These are phyloP conservation scores for Aricia agestis DNA, from an alignment of 1,140 invertebrate species.

Conservation along the genomic window DNA sequence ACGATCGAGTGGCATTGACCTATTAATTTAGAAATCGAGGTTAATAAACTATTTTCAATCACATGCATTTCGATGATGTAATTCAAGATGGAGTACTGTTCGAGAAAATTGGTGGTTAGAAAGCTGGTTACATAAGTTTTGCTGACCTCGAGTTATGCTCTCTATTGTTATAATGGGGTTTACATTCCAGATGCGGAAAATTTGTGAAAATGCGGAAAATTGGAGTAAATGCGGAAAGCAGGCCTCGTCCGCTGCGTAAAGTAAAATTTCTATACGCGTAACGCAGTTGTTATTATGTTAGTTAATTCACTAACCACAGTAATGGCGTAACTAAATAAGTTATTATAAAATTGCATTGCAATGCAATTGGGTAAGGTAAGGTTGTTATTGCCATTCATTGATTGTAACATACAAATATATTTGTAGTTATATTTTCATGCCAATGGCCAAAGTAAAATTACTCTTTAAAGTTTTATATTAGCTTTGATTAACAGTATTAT, in stretches of 20 bases:
- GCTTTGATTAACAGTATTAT: too few species aligned
- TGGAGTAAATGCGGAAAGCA: neutral
- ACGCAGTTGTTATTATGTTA: too few species aligned
- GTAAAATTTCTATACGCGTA: neutral
- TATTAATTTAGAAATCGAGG: neutral
- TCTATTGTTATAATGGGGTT: constrained; percentile 19
- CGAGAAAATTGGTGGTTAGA: constrained; percentile 34
- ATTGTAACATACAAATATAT: too few species aligned
- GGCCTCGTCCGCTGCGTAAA: neutral
- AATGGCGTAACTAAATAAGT: too few species aligned
- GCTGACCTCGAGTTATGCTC: constrained; percentile 24
- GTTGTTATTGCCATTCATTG: too few species aligned
- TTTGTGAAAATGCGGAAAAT: neutral
- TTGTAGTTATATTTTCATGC: too few species aligned
- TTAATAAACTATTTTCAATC: neutral
- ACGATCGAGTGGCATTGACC: neutral
- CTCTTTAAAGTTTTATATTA: too few species aligned
- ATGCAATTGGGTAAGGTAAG: too few species aligned
- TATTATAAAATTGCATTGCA: too few species aligned
- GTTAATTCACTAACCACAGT: too few species aligned
- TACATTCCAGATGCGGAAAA: neutral
- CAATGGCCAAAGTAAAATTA: too few species aligned
- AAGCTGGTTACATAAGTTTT: constrained; percentile 38
- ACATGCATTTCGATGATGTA: neutral
- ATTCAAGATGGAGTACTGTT: neutral